Conservation (phyloP, 2,888 invertebrate genomes). For the Griposia aprilina region DNA sequence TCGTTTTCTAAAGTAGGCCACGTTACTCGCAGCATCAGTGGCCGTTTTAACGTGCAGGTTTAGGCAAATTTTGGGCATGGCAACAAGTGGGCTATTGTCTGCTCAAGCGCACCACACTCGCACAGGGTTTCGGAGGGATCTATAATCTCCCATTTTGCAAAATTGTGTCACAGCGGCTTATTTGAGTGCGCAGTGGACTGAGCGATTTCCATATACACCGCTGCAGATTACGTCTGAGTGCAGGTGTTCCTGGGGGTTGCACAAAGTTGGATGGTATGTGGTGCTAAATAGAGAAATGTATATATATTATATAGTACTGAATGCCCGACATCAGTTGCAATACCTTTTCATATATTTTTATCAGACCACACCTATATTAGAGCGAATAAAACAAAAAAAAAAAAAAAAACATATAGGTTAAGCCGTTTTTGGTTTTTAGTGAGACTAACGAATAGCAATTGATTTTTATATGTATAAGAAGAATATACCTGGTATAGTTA, state of each 20-base stretch:
- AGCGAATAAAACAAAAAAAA: too few species aligned
- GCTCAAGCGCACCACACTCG: background rate
- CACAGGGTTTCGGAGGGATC: background rate
- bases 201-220: too few species aligned
- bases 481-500: slow-evolving; percentile 80
- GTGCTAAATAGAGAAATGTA: background rate
- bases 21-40: background rate
- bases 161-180: too few species aligned
- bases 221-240: background rate
- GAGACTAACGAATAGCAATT: too few species aligned
- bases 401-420: too few species aligned
- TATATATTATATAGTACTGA: too few species aligned
- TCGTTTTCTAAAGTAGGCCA: background rate
- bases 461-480: too few species aligned
- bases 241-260: background rate
- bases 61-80: background rate
- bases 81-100: background rate
- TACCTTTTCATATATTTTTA: too few species aligned
- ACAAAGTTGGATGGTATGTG: too few species aligned
- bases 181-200: background rate
- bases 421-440: too few species aligned
- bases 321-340: too few species aligned
- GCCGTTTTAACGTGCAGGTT: background rate
- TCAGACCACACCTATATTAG: too few species aligned
- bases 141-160: background rate